Evolutionary conservation across 1,140 invertebrate species (phyloP), one percentile per base, ranked within the genome.

Genomic region (Galendromus occidentalis): DNA sequence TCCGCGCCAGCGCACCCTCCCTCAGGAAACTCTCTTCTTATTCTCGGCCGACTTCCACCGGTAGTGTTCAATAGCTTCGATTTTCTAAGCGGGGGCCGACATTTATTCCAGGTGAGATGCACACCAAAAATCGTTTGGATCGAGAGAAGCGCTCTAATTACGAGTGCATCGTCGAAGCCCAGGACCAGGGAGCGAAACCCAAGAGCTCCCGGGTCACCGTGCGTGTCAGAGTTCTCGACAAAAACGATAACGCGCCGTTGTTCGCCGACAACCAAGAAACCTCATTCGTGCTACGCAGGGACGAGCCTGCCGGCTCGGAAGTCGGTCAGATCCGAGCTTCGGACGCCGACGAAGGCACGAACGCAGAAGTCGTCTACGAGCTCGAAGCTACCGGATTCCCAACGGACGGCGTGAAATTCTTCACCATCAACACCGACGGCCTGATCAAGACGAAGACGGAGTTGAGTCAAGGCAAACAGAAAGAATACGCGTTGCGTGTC

Each of bases 231-330:
- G 83, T 79, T 42, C 29, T 89, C 2, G 91, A 94, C 74, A 83
- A 88, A 2, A 95, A 95, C 74, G 91, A 95, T 76, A 93, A 94
- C 76, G 80, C 84, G 7, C 88, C 88, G 12, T 82, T 86, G 74
- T 88, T 93, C 66, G 82, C 89, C 33, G 87, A 91, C 75, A 88
- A 87, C 6, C 82, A 86, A 71, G 86, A 89, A 73, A 86, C 88
- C 73, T 83, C 88, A 5, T 83, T 92, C 1, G 87, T 87, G 70
- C 86, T 91, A 9, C 80, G 88, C 44, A 88, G 91, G 76, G 87
- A 91, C 74, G 87, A 90, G 69, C 85, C 86, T 30, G 81, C 85
- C 9, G 86, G 86, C 14, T 85, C 86, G 0, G 87, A 91, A 76
- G 86, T 92, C 18, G 85, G 87, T 2, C 80, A 83, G 71, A 83